Conservation (phyloP, 2,888 invertebrate genomes). For the Macropis europaea region DNA sequence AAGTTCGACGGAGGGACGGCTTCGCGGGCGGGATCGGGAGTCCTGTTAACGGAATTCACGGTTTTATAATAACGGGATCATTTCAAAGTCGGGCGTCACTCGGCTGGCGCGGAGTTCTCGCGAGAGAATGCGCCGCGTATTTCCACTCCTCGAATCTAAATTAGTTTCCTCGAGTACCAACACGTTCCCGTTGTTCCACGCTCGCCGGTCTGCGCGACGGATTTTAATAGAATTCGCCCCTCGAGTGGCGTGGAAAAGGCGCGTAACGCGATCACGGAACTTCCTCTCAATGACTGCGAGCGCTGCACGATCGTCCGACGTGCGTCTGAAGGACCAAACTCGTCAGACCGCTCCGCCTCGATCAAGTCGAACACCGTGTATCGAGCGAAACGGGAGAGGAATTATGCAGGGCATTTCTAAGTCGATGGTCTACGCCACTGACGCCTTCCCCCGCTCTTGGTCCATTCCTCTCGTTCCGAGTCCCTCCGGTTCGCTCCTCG, state of each 20-base stretch:
- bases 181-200: conserved; percentile 8
- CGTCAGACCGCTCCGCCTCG: no score
- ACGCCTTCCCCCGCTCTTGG: no score
- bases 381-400: no score
- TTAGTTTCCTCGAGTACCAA: conserved; percentile 37
- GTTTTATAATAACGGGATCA: conserved; percentile 36
- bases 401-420: no score
- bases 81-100: conserved; percentile 14
- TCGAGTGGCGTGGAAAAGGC: conserved; percentile 13
- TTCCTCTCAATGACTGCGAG: no score
- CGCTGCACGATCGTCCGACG: no score
- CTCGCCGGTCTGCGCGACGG: conserved; percentile 3
- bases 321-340: no score
- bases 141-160: conserved; percentile 39
- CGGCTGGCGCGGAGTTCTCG: conserved; percentile 13
- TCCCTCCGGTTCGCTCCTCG: no score
- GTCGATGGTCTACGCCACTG: no score
- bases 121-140: conserved; percentile 36
- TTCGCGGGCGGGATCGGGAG: conserved; percentile 2
- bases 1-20: background rate
- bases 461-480: no score
- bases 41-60: background rate
- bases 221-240: conserved; percentile 35
- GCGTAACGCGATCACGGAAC: no score
- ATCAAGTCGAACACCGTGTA: no score